Base-by-base conservation (phyloP, 2,888 invertebrate species). In the Antitype chi region DNA sequence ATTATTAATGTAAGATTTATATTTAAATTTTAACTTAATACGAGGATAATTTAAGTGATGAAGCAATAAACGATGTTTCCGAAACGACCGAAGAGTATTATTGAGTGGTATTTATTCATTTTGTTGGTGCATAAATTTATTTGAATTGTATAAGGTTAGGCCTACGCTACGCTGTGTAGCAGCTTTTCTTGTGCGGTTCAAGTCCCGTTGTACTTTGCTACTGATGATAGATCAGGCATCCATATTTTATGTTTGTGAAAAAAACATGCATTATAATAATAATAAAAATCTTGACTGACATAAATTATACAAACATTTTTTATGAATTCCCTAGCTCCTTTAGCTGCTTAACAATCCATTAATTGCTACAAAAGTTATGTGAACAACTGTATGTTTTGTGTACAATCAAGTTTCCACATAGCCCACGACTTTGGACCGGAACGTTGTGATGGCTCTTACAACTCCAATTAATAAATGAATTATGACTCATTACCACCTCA, bases 1-100 rank as follows among this genome's bases (percentile, higher is more conserved):
- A 96, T 96, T 96, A 93, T 96, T 91, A 92, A 92, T 89, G 89
- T 96, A 95, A 95, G 95, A 94, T 92, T 88, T 91, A 89, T 95
- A 95, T 94, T 94, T 93, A 94, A 94, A 90, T 90, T 90, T 92
- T 92, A 93, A 92, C 92, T 92, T 93, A 92, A 92, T 94, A 93
- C 91, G 95, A 94, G 92, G 93, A 94, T 94, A 93, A 92, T 92
- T 91, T 93, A 94, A 94, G 94, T 93, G 94, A 92, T 92, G 90
- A 91, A 89, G 93, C 92, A 95, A 96, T 95, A 95, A 95, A 95
- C 87, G 87, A 91, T 92, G 90, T 92, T 92, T 91, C 84, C 85
- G 85, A 89, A 78, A 86, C 83, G 84, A 85, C 55, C 43, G 67
- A 67, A 28, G 76, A 74, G 68, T 89, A 73, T 84, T 81, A 77